Percentiles rank a stretch among this genome's conserved stretches.
These are phyloP conservation scores for Agriopis marginaria DNA, from an alignment of 2,888 invertebrate species.

Conservation along the genomic window DNA sequence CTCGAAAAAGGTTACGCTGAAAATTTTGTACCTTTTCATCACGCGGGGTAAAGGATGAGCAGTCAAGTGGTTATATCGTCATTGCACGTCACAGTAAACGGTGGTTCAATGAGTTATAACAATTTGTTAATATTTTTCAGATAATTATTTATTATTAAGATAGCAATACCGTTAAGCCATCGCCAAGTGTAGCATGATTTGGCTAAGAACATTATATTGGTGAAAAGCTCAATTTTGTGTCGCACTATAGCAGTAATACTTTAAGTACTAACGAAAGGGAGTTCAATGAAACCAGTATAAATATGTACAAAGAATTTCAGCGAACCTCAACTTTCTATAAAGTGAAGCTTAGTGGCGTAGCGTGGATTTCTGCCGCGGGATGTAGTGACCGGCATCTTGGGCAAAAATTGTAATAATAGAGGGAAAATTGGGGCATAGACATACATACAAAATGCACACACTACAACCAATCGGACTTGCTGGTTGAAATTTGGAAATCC, in stretches of 20 bases:
- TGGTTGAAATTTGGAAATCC: too few species aligned
- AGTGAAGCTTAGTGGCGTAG: neutral
- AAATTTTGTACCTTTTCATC: too few species aligned
- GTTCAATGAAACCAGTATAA: neutral
- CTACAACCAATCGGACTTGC: too few species aligned
- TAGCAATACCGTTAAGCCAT: slow-evolving; percentile 35
- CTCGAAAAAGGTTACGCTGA: too few species aligned
- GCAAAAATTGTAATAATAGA: too few species aligned
- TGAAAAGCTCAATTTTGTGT: slow-evolving; percentile 21
- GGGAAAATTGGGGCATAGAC: too few species aligned
- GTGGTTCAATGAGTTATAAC: slow-evolving; percentile 38
- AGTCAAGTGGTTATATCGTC: too few species aligned
- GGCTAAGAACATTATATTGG: slow-evolving; percentile 37
- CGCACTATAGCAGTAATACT: slow-evolving; percentile 10
- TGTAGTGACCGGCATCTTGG: neutral
- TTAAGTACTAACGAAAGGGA: neutral
- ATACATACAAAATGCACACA: too few species aligned
- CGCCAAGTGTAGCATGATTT: slow-evolving; percentile 29
- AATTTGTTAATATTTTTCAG: slow-evolving; percentile 46
- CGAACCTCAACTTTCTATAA: neutral
- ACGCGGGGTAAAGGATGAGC: too few species aligned
- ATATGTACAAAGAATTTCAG: neutral
- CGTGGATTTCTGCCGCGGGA: neutral
- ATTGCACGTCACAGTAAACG: slow-evolving; percentile 35
- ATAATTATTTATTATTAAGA: slow-evolving; percentile 43